Conservation (phyloP, 2,113 vertebrate genomes). For the Nothocercus nigrocapillus region DNA sequence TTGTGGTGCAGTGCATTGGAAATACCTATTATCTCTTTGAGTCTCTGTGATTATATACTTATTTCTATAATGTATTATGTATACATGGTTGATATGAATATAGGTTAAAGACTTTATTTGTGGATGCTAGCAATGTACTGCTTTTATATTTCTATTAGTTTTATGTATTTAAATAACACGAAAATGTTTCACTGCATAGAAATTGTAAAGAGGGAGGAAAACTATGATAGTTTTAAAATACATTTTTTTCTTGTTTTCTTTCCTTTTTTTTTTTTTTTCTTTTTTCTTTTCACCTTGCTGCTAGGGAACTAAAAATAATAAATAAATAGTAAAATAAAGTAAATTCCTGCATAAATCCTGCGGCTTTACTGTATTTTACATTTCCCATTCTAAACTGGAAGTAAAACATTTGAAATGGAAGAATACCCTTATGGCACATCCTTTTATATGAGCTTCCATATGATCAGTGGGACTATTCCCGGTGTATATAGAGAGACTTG, state of each 20-base stretch:
- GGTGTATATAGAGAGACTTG: background rate
- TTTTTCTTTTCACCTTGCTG: background rate
- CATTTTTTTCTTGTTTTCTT: constrained; percentile 8
- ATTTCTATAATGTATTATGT: background rate
- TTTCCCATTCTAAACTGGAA: background rate
- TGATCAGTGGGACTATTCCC: rapidly evolving
- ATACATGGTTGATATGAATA: background rate
- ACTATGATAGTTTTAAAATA: background rate
- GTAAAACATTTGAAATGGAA: background rate
- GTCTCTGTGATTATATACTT: background rate
- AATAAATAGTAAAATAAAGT: background rate
- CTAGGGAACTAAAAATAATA: background rate
- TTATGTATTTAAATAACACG: constrained; percentile 8
- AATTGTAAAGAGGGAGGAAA: constrained; percentile 13
- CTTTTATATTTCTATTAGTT: background rate
- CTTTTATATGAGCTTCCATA: background rate
- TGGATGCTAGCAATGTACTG: background rate
- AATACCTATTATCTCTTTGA: constrained; percentile 18
- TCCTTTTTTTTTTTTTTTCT: background rate
- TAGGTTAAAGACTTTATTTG: background rate
- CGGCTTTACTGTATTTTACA: background rate
- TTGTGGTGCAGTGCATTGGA: background rate
- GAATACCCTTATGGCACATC: background rate
- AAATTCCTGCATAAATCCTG: background rate
- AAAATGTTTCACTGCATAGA: background rate